Conservation (phyloP, 2,797 vertebrate species). For the Centropyge bicolor region DNA sequence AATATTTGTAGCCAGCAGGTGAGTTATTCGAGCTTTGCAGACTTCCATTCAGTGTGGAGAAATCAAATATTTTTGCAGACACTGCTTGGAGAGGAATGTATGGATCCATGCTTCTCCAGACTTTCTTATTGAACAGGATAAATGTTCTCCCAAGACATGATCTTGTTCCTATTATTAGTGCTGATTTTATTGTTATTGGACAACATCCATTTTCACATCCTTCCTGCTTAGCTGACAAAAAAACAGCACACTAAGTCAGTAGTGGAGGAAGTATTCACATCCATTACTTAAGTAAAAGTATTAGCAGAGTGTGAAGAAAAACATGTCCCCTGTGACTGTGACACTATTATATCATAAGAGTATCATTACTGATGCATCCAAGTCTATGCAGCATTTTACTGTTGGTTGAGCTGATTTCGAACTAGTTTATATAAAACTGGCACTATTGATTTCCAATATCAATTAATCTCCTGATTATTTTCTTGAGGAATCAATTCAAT, state of each 20-base stretch:
- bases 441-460: no score
- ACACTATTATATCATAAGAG: no score
- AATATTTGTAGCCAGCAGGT: conserved; percentile 33
- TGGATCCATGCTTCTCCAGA: conserved; percentile 27
- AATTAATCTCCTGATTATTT: no score
- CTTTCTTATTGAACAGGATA: background rate
- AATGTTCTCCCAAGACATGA: conserved; percentile 4
- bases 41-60: conserved; percentile 14
- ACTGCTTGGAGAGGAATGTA: background rate
- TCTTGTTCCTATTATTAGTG: background rate
- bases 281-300: no score
- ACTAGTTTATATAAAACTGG: no score
- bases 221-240: background rate
- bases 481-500: no score
- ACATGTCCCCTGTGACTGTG: no score
- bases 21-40: conserved; percentile 15
- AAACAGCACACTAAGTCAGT: background rate
- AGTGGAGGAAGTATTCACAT: background rate
- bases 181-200: background rate
- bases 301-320: no score
- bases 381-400: no score
- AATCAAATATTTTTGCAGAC: background rate
- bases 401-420: no score
- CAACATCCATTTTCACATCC: background rate
- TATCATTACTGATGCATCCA: no score